Evolutionary conservation across 2,113 vertebrate species (phyloP).

Genomic region (Pollachius pollachius): DNA sequence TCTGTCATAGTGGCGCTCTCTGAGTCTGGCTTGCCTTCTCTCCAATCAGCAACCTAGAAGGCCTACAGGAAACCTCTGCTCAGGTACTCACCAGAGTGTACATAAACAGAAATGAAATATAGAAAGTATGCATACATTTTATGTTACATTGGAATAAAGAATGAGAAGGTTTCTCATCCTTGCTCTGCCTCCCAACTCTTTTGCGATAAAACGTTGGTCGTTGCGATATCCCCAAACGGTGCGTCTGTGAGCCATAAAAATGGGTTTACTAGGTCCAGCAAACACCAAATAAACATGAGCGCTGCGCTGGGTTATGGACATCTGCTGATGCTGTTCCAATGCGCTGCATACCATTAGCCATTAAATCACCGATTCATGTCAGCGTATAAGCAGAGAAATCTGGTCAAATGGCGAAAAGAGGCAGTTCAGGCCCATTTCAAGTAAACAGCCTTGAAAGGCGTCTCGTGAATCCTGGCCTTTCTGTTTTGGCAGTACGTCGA

Average conservation of each 20-base stretch:
- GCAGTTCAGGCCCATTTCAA: background rate
- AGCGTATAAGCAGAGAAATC: background rate
- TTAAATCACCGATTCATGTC: conserved; percentile 25
- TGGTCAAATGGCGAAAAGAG: conserved; percentile 14
- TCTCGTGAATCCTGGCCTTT: background rate
- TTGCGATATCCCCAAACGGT: conserved; percentile 10
- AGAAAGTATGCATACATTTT: too few species aligned
- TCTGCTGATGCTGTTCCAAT: background rate
- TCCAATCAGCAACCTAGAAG: too few species aligned
- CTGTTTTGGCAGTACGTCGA: too few species aligned
- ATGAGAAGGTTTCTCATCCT: too few species aligned
- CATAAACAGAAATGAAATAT: too few species aligned
- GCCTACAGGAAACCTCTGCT: too few species aligned
- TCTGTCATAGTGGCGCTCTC: too few species aligned
- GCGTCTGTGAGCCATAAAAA: conserved; percentile 10
- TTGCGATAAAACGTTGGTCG: conserved; percentile 11
- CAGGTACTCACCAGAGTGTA: too few species aligned
- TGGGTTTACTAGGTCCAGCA: conserved; percentile 15
- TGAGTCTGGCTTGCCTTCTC: too few species aligned
- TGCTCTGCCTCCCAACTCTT: background rate
- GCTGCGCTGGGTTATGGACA: conserved; percentile 8
- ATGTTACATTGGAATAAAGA: too few species aligned
- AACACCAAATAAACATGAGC: conserved; percentile 20
- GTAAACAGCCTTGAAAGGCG: conserved; percentile 4
- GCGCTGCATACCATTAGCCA: conserved; percentile 3